These are phyloP conservation scores for Oreochromis grahami DNA, from an alignment of 2,797 vertebrate species.

Conservation along the genomic window DNA sequence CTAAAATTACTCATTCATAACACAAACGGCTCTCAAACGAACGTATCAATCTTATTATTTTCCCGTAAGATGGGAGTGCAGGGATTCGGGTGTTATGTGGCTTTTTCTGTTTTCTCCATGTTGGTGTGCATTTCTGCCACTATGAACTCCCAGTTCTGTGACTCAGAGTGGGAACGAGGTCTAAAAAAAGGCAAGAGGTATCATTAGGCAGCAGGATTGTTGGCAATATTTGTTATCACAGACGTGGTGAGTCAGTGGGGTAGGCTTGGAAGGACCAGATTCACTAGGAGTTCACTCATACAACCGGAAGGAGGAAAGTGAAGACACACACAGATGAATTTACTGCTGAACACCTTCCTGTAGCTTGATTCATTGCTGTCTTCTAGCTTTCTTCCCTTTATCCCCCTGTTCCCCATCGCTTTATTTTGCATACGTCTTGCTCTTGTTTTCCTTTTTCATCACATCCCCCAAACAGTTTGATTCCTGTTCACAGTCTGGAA, in stretches of 20 bases:
- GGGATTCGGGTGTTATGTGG: background rate
- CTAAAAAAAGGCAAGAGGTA: background rate
- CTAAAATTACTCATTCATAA: background rate
- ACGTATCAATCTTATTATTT: background rate
- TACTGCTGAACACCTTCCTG: background rate
- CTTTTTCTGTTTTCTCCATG: background rate
- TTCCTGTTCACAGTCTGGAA: constrained; percentile 41
- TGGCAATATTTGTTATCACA: constrained; percentile 11
- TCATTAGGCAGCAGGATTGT: constrained; percentile 14
- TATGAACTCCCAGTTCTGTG: background rate
- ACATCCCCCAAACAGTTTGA: background rate
- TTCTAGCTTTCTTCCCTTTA: background rate
- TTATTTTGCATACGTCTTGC: background rate
- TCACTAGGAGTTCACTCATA: constrained; percentile 8
- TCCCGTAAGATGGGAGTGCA: background rate
- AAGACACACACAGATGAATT: background rate
- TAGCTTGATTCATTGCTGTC: background rate
- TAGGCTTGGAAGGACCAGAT: background rate
- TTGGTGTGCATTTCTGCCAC: background rate
- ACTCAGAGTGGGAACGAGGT: background rate
- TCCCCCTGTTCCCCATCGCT: background rate
- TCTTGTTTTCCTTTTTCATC: background rate
- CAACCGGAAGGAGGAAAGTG: background rate
- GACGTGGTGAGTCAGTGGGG: background rate
- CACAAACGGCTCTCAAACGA: constrained; percentile 11